Evolutionary conservation across 2,888 invertebrate species (phyloP).

Genomic region (Bellardia pandia): DNA sequence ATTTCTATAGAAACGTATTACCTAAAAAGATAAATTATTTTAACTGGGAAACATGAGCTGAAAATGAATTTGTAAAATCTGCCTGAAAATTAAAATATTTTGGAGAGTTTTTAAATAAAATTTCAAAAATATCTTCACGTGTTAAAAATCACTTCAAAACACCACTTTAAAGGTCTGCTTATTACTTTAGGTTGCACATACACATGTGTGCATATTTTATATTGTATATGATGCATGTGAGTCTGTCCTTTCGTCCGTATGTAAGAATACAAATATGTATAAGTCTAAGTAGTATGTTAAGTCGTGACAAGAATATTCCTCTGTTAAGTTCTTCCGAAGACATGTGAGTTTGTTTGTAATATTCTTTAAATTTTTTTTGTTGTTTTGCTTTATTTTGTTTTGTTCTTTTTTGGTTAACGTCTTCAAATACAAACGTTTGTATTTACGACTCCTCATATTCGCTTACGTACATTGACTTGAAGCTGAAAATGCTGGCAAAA

Average conservation of each 20-base stretch:
- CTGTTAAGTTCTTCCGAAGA: slow-evolving; percentile 28
- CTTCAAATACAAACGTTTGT: slow-evolving; percentile 25
- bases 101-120: no score
- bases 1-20: no score
- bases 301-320: slow-evolving; percentile 63
- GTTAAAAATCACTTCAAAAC: not conserved
- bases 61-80: no score
- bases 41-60: no score
- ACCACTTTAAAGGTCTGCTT: not conserved
- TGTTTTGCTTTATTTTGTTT: not conserved
- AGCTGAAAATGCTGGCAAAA: not conserved
- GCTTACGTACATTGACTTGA: slow-evolving; percentile 30
- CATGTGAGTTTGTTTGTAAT: slow-evolving; percentile 25
- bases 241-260: not conserved
- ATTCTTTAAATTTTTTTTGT: slow-evolving; percentile 20
- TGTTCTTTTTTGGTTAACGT: not conserved
- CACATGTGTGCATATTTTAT: not conserved
- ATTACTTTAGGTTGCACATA: not conserved
- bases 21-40: no score
- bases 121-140: not conserved
- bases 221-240: slow-evolving; percentile 13
- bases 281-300: slow-evolving; percentile 33
- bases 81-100: no score
- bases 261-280: not conserved
- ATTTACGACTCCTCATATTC: slow-evolving; percentile 21